phyloP scores from a whole-genome alignment of 1,140 invertebrate species.

The Spodoptera litura region DNA sequence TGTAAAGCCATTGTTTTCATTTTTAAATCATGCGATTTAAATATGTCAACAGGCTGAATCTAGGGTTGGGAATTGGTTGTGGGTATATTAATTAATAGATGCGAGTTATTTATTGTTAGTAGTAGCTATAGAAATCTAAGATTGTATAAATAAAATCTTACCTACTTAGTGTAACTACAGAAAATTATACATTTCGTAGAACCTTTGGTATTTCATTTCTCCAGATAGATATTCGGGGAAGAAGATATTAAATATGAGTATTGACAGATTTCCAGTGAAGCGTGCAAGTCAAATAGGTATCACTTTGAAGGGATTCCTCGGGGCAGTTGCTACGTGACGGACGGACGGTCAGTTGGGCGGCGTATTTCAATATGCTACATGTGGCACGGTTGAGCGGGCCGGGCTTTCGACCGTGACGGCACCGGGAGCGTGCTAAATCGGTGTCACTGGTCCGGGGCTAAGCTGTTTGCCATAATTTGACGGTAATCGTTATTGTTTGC shows the following conservation, averaged over 20 bases:
- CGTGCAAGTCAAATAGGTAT: conserved; percentile 74
- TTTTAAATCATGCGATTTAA: too few relatives aligned
- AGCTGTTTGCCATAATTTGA: conserved; percentile 24
- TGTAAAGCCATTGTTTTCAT: too few relatives aligned
- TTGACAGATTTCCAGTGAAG: conserved; percentile 70
- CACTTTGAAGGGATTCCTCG: conserved; percentile 73
- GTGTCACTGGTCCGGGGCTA: conserved; percentile 60
- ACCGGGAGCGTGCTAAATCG: conserved; percentile 64
- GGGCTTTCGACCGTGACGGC: conserved; percentile 66
- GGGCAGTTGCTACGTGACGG: conserved; percentile 68
- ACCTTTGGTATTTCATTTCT: conserved; percentile 26
- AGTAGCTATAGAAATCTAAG: background rate
- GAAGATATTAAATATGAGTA: conserved; percentile 63
- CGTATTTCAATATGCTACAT: conserved; percentile 81
- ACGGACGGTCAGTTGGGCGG: conserved; percentile 69
- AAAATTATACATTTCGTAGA: conserved; percentile 23
- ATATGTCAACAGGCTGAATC: background rate
- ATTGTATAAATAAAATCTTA: background rate
- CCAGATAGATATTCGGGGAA: conserved; percentile 52
- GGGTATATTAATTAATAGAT: conserved; percentile 44
- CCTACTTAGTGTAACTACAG: background rate
- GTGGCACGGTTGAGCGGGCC: conserved; percentile 63
- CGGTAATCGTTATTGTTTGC: conserved; percentile 20
- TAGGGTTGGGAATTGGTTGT: conserved; percentile 48
- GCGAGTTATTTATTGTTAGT: conserved; percentile 6